Percentiles rank a stretch among this genome's conserved stretches.
phyloP scores from a whole-genome alignment of 1,140 invertebrate species.

The Macrobrachium nipponense region DNA sequence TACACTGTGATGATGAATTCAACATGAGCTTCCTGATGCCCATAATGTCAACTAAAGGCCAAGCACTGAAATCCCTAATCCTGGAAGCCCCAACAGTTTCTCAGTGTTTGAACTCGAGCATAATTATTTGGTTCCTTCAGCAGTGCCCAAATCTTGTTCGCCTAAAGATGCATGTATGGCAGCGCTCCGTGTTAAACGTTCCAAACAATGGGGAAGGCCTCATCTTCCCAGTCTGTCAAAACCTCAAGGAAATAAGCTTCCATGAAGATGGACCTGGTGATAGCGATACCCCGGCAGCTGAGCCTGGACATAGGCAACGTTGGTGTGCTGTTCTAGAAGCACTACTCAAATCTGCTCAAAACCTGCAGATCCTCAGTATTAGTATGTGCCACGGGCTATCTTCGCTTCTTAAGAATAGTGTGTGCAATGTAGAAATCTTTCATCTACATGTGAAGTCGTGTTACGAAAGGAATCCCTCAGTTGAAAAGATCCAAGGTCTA shows the following conservation, averaged over 20 bases:
- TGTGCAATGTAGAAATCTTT: slow-evolving; percentile 20
- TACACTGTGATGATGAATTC: slow-evolving; percentile 23
- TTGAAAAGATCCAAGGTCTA: slow-evolving; percentile 18
- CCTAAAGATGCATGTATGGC: slow-evolving; percentile 46
- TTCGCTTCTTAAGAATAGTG: slow-evolving; percentile 33
- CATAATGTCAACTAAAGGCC: slow-evolving; percentile 17
- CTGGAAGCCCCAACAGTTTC: slow-evolving; percentile 32
- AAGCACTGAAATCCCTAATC: slow-evolving; percentile 32
- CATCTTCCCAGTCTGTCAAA: slow-evolving; percentile 1
- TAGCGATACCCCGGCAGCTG: slow-evolving; percentile 25
- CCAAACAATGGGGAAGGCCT: not conserved
- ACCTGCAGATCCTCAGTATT: slow-evolving; percentile 38
- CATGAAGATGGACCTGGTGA: slow-evolving; percentile 55
- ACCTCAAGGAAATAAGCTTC: slow-evolving; percentile 32
- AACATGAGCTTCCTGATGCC: slow-evolving; percentile 34
- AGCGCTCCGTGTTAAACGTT: slow-evolving; percentile 26
- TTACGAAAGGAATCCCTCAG: slow-evolving; percentile 41
- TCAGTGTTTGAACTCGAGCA: slow-evolving; percentile 26
- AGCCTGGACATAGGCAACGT: slow-evolving; percentile 19
- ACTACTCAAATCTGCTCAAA: slow-evolving; percentile 26
- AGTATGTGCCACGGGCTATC: slow-evolving; percentile 47
- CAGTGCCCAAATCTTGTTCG: slow-evolving; percentile 35
- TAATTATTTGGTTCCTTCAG: slow-evolving; percentile 30
- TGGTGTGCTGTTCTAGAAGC: slow-evolving; percentile 38
- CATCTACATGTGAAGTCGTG: slow-evolving; percentile 50